Percentiles rank a stretch among this genome's conserved stretches.
Evolutionary conservation across 2,888 invertebrate species (phyloP).

Genomic region (Mechanitis messenoides): DNA sequence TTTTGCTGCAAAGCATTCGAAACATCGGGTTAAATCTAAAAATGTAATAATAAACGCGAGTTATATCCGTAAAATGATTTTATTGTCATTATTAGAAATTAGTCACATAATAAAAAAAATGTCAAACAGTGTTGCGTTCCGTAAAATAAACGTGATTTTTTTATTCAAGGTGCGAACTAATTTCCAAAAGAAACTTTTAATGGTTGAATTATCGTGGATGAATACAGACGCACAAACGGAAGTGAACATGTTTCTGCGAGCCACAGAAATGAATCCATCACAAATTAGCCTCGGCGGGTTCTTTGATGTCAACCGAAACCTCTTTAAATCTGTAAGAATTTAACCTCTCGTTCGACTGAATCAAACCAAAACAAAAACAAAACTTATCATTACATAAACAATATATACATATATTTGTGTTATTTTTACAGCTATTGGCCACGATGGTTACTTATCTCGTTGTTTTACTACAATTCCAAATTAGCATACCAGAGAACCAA

Average conservation of each 20-base stretch:
- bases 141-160: background rate
- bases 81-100: no score
- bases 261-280: slow-evolving; percentile 86
- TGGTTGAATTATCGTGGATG: slow-evolving; percentile 86
- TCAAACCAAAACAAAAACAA: no score
- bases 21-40: no score
- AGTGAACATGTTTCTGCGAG: slow-evolving; percentile 84
- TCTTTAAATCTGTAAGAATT: slow-evolving; percentile 81
- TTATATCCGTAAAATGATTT: no score
- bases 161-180: slow-evolving; percentile 77
- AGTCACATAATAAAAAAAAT: no score
- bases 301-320: slow-evolving; percentile 82
- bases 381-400: background rate
- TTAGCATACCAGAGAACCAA: slow-evolving; percentile 81
- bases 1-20: no score
- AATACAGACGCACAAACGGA: slow-evolving; percentile 85
- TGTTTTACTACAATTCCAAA: slow-evolving; percentile 84
- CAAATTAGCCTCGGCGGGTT: slow-evolving; percentile 84
- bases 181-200: slow-evolving; percentile 83
- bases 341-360: background rate
- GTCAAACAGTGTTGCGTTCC: no score
- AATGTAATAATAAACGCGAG: no score
- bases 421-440: slow-evolving; percentile 76
- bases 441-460: slow-evolving; percentile 87
- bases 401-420: slow-evolving; percentile 12